Conservation (phyloP, 1,140 invertebrate genomes). For the Vanessa tameamea region DNA sequence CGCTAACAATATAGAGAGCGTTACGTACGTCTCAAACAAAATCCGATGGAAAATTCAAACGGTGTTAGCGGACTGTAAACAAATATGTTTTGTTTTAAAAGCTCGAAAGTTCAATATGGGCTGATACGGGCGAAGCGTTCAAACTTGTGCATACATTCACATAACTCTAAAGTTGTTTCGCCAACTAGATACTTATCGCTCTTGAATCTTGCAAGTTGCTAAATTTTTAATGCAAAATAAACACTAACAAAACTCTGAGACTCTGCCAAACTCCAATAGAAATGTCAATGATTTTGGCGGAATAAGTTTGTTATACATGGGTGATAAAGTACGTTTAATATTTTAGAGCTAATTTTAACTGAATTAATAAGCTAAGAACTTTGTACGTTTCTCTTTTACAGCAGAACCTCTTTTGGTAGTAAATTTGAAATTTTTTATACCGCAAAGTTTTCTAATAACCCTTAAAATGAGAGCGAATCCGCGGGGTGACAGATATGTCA, state of each 20-base stretch:
- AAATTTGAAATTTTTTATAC: too few relatives aligned
- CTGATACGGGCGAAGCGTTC: constrained; percentile 8
- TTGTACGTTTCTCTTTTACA: too few relatives aligned
- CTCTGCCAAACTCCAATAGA: background rate
- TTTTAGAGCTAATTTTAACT: too few relatives aligned
- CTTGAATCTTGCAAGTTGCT: constrained; percentile 2
- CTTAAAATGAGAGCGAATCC: too few relatives aligned
- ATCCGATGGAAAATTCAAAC: constrained; percentile 4
- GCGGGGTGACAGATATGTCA: too few relatives aligned
- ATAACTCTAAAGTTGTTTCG: background rate
- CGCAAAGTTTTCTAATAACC: too few relatives aligned
- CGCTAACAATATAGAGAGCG: too few relatives aligned
- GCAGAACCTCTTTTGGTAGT: too few relatives aligned
- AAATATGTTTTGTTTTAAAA: constrained; percentile 21
- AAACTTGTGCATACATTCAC: constrained; percentile 15
- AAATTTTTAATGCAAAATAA: constrained; percentile 9
- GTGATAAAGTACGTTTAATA: too few relatives aligned
- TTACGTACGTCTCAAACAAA: constrained; percentile 6
- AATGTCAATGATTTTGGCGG: background rate
- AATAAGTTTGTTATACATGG: too few relatives aligned
- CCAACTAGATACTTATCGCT: constrained; percentile 7
- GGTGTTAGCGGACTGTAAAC: constrained; percentile 12
- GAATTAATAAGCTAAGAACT: too few relatives aligned
- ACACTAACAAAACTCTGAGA: background rate
- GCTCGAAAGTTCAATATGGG: constrained; percentile 7